phyloP scores from a whole-genome alignment of 1,140 invertebrate genomes.

The Drosophila navojoa region DNA sequence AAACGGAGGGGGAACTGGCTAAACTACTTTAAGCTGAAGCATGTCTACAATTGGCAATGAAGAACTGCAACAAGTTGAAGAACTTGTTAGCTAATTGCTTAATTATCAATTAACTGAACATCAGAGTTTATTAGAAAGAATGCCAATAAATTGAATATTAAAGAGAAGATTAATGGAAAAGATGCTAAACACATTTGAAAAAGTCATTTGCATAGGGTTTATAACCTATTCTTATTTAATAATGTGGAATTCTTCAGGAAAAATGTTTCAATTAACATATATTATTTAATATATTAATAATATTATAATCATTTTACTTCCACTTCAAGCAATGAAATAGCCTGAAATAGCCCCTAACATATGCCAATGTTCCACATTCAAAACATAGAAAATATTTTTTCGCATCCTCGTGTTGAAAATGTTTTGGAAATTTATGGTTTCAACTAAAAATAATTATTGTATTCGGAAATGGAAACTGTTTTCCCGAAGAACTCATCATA shows the following conservation, averaged over 20 bases:
- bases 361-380: too few relatives aligned
- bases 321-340: too few relatives aligned
- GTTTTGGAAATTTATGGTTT: not conserved
- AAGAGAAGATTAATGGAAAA: not conserved
- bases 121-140: not conserved
- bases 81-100: slow-evolving; percentile 22
- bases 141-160: not conserved
- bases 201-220: not conserved
- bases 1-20: not conserved
- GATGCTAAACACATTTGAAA: not conserved
- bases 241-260: too few relatives aligned
- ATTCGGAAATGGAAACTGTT: not conserved
- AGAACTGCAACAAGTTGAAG: slow-evolving; percentile 31
- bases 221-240: not conserved
- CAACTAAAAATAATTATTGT: not conserved
- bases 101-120: slow-evolving; percentile 18
- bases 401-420: not conserved
- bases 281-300: not conserved
- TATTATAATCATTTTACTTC: too few relatives aligned
- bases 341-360: too few relatives aligned
- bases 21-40: slow-evolving; percentile 12
- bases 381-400: not conserved
- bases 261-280: not conserved
- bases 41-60: slow-evolving; percentile 25
- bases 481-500: not conserved